A percentile compares a stretch with the other conserved stretches of the same genome.
These are phyloP conservation scores for Maconellicoccus hirsutus DNA, from an alignment of 1,140 invertebrate genomes.

Conservation along the genomic window DNA sequence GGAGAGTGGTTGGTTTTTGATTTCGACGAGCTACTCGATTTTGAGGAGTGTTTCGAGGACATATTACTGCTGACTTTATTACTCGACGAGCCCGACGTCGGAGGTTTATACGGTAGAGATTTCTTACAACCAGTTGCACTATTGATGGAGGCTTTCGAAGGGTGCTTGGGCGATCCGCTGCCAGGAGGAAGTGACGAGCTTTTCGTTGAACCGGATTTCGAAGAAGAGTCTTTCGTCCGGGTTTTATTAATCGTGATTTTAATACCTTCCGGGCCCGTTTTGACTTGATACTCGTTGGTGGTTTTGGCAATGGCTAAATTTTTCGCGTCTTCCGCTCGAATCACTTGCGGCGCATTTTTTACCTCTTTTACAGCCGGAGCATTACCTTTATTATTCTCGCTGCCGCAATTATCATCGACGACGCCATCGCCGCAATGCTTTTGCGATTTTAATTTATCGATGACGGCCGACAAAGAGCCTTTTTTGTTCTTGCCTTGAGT, in stretches of 20 bases:
- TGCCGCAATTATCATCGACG: constrained; percentile 30
- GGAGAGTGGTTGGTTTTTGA: constrained; percentile 8
- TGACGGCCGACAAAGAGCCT: constrained; percentile 67
- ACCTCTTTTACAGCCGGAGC: constrained; percentile 11
- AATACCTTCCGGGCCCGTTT: constrained; percentile 70
- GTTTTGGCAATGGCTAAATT: constrained; percentile 52
- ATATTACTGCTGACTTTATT: not conserved
- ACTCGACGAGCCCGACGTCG: not conserved
- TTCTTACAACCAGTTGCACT: not conserved
- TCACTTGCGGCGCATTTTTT: not conserved
- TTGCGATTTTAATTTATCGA: constrained; percentile 58
- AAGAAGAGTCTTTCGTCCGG: constrained; percentile 43
- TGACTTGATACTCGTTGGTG: constrained; percentile 70
- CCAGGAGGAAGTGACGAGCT: not conserved
- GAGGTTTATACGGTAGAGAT: not conserved
- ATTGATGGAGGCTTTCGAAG: not conserved
- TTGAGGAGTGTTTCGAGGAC: not conserved
- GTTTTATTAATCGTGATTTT: constrained; percentile 85
- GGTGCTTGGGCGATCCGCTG: not conserved
- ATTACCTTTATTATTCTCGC: constrained; percentile 29
- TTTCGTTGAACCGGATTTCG: not conserved
- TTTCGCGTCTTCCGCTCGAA: constrained; percentile 32
- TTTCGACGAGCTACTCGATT: constrained; percentile 2
- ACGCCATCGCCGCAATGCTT: constrained; percentile 30
- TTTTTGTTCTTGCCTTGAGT: constrained; percentile 50